phyloP scores from a whole-genome alignment of 2,113 vertebrate genomes.

The Pipa parva region DNA sequence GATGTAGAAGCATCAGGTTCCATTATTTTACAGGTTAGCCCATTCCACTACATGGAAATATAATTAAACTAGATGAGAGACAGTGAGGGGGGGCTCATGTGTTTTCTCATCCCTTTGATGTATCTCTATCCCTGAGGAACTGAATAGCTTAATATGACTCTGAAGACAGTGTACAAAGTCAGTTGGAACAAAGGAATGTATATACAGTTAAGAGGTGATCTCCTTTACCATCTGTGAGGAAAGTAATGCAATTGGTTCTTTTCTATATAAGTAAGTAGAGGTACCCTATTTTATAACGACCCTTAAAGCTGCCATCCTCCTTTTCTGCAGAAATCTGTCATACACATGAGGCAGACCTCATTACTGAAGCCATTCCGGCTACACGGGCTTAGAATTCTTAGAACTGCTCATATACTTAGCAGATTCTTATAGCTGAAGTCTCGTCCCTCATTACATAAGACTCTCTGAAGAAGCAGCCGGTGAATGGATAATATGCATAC shows the following conservation, averaged over 20 bases:
- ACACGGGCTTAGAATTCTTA: background rate
- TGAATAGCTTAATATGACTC: background rate
- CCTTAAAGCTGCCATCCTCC: background rate
- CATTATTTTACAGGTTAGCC: background rate
- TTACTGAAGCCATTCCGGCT: background rate
- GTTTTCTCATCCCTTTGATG: background rate
- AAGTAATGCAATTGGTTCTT: background rate
- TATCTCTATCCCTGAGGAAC: background rate
- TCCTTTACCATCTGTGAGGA: background rate
- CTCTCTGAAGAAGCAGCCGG: conserved; percentile 4
- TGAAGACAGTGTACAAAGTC: background rate
- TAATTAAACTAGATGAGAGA: background rate
- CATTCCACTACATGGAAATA: background rate
- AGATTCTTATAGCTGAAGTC: conserved; percentile 5
- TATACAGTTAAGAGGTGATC: background rate
- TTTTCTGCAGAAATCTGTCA: background rate
- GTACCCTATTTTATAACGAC: background rate
- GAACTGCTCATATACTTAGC: background rate
- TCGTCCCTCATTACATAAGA: conserved; percentile 21
- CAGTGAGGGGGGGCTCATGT: background rate
- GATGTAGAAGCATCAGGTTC: background rate
- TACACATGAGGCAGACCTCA: background rate
- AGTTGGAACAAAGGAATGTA: background rate
- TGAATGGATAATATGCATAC: background rate
- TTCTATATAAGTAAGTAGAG: too few relatives aligned